Conservation (phyloP, 2,113 vertebrate genomes). For the Sciurus niger region DNA sequence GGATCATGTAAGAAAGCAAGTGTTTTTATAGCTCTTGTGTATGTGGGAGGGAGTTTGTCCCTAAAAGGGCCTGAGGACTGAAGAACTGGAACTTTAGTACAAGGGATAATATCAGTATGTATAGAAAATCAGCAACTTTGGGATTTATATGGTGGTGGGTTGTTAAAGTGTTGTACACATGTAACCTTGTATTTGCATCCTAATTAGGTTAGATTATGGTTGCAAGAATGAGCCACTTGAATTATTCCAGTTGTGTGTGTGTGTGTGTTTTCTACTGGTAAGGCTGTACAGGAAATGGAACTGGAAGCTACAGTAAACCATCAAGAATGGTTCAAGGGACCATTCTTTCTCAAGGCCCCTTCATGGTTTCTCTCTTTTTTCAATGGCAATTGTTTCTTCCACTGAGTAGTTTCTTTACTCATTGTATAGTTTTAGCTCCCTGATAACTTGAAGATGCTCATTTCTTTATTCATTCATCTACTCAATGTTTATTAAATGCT, state of each 20-base stretch:
- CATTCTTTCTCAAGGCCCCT: background rate
- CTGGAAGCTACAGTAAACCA: conserved; percentile 3
- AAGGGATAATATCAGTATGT: background rate
- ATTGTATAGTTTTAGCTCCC: conserved; percentile 56
- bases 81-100: conserved; percentile 18
- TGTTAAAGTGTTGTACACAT: background rate
- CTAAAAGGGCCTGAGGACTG: background rate
- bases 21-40: background rate
- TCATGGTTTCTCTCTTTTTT: conserved; percentile 27
- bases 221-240: conserved; percentile 23
- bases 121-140: conserved; percentile 51
- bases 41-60: conserved; percentile 17
- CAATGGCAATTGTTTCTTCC: background rate
- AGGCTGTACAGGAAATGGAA: background rate
- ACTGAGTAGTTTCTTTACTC: conserved; percentile 12
- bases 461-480: conserved; percentile 47
- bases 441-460: conserved; percentile 14
- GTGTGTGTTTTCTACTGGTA: background rate
- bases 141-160: conserved; percentile 25
- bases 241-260: background rate
- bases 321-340: conserved; percentile 28
- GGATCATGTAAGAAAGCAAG: conserved; percentile 38
- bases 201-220: background rate
- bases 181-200: conserved; percentile 13
- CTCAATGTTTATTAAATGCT: conserved; percentile 52